These are phyloP conservation scores for Diplolepis rosae DNA, from an alignment of 2,888 invertebrate species.

Conservation along the genomic window DNA sequence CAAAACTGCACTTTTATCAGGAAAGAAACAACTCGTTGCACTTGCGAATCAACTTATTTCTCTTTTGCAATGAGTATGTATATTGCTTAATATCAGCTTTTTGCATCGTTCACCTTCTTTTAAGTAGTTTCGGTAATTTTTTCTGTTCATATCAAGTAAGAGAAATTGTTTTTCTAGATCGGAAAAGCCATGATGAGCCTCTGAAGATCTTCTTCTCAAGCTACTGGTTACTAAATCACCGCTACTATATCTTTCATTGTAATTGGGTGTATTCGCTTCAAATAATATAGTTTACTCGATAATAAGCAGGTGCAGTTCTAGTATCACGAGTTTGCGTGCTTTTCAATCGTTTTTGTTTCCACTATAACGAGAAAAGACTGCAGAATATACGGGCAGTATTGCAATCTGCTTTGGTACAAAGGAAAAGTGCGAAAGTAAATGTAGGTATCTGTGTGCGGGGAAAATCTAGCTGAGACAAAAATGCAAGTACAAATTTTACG, in stretches of 20 bases:
- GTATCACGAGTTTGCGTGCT: slow-evolving; percentile 35
- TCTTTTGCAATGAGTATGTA: neutral
- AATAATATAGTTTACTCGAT: slow-evolving; percentile 43
- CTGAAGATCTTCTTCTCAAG: slow-evolving; percentile 28
- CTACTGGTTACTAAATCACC: slow-evolving; percentile 31
- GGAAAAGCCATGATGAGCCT: neutral
- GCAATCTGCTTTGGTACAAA: neutral
- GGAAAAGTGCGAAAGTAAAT: slow-evolving; percentile 21
- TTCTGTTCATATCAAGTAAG: neutral
- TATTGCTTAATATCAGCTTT: neutral
- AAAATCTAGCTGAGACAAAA: neutral
- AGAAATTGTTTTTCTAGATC: slow-evolving; percentile 6
- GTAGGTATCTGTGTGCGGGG: neutral
- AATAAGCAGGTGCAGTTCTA: slow-evolving; percentile 40
- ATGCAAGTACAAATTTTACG: neutral
- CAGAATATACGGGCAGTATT: slow-evolving; percentile 1
- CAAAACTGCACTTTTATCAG: too few species aligned
- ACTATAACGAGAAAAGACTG: slow-evolving; percentile 29
- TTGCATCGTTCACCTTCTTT: neutral
- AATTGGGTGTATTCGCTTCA: slow-evolving; percentile 41
- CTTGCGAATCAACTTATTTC: too few species aligned
- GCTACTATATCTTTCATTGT: slow-evolving; percentile 35
- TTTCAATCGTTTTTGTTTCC: slow-evolving; percentile 28
- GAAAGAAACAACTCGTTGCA: too few species aligned
- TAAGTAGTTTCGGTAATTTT: slow-evolving; percentile 10